Evolutionary conservation across 2,888 invertebrate species (phyloP).

Genomic region (Therioaphis trifolii): DNA sequence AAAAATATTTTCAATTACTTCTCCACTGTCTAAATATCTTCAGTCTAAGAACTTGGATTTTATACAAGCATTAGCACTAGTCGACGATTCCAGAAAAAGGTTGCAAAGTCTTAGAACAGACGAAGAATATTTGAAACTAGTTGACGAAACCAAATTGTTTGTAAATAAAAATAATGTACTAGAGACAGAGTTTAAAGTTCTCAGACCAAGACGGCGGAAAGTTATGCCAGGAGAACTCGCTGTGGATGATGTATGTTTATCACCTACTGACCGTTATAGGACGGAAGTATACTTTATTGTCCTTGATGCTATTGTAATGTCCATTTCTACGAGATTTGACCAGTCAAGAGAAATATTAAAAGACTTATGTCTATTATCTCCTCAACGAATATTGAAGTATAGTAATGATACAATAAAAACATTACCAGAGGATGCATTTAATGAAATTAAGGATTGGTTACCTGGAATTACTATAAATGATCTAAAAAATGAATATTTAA

Average conservation of each 20-base stretch:
- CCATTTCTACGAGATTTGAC: background rate
- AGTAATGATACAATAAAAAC: background rate
- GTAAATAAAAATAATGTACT: background rate
- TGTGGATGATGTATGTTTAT: background rate
- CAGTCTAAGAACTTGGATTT: too few species aligned
- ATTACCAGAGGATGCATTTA: constrained; percentile 16
- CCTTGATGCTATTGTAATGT: background rate
- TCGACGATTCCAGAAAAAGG: background rate
- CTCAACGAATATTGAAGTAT: constrained; percentile 4
- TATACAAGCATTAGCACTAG: constrained; percentile 17
- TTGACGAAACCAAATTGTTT: background rate
- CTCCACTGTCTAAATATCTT: background rate
- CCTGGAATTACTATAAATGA: background rate
- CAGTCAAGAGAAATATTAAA: constrained; percentile 17
- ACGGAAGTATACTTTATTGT: constrained; percentile 1
- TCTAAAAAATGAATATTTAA: too few species aligned
- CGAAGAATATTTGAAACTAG: background rate
- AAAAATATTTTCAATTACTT: background rate
- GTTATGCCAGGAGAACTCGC: background rate
- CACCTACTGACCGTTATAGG: background rate
- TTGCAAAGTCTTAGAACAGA: constrained; percentile 7
- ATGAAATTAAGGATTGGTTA: background rate
- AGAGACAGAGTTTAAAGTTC: background rate
- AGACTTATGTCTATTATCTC: constrained; percentile 13
- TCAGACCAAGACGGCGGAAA: background rate